These are phyloP conservation scores for Zootermopsis nevadensis DNA, from an alignment of 2,888 invertebrate species.

Conservation along the genomic window DNA sequence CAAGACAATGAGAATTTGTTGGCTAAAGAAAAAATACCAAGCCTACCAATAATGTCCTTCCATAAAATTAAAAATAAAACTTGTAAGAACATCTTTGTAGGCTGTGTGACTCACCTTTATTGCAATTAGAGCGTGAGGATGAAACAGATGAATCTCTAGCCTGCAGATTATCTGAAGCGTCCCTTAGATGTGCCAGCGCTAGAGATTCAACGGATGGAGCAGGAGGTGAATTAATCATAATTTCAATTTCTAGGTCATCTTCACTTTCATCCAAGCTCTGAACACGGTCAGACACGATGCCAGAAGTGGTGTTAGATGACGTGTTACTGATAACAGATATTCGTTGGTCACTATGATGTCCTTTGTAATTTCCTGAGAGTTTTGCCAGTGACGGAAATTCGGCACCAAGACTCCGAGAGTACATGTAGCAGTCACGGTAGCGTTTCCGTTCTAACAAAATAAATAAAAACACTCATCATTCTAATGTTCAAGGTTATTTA, in stretches of 20 bases:
- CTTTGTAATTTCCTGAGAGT: conserved; percentile 55
- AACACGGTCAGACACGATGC: conserved; percentile 94
- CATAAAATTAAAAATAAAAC: no score
- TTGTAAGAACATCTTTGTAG: no score
- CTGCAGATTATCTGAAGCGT: conserved; percentile 63
- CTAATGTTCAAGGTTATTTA: no score
- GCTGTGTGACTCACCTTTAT: conserved; percentile 20
- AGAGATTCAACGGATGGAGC: conserved; percentile 89
- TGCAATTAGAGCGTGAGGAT: conserved; percentile 40
- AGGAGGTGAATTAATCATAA: conserved; percentile 84
- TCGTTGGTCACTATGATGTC: conserved; percentile 80
- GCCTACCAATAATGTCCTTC: no score
- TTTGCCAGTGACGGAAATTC: conserved; percentile 50
- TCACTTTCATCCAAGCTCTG: conserved; percentile 92
- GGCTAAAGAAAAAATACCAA: no score
- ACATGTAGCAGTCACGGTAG: conserved; percentile 78
- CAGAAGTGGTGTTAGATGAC: conserved; percentile 97
- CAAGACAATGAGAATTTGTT: no score
- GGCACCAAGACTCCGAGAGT: conserved; percentile 62
- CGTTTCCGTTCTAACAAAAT: conserved; percentile 69
- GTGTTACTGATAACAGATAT: conserved; percentile 92
- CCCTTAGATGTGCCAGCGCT: conserved; percentile 80
- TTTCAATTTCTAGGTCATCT: conserved; percentile 69
- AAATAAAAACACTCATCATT: conserved; percentile 18
- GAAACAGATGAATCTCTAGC: conserved; percentile 47